A percentile compares a stretch with the other conserved stretches of the same genome.
Conservation (phyloP, 2,888 invertebrate species). For the Boloria selene region DNA sequence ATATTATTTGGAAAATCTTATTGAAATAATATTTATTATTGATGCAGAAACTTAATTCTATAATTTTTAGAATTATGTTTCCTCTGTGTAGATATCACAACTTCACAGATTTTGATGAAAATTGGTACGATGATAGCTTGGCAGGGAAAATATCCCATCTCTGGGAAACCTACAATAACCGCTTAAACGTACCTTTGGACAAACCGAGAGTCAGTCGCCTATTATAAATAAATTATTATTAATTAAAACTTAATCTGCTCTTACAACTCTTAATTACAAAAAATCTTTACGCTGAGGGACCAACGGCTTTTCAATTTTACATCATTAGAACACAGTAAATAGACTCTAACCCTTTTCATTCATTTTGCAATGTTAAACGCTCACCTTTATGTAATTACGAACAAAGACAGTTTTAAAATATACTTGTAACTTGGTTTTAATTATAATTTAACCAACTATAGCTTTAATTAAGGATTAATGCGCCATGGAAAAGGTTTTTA, state of each 20-base stretch:
- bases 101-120: no score
- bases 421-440: constrained; percentile 15
- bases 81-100: no score
- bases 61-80: no score
- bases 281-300: constrained; percentile 7
- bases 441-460: neutral
- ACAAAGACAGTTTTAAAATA: constrained; percentile 13
- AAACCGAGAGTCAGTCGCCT: no score
- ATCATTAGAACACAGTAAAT: constrained; percentile 8
- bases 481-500: constrained; percentile 1
- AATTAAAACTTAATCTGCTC: neutral
- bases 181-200: no score
- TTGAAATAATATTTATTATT: no score
- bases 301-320: constrained; percentile 4
- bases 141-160: no score
- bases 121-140: no score
- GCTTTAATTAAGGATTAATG: neutral
- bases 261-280: constrained; percentile 4
- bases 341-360: constrained; percentile 16
- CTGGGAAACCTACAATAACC: no score
- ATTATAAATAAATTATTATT: no score
- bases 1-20: no score
- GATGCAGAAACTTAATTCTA: no score
- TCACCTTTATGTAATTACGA: constrained; percentile 19
- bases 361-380: constrained; percentile 11